Base-by-base conservation (phyloP, 2,113 vertebrate genomes). In the Pipa parva region DNA sequence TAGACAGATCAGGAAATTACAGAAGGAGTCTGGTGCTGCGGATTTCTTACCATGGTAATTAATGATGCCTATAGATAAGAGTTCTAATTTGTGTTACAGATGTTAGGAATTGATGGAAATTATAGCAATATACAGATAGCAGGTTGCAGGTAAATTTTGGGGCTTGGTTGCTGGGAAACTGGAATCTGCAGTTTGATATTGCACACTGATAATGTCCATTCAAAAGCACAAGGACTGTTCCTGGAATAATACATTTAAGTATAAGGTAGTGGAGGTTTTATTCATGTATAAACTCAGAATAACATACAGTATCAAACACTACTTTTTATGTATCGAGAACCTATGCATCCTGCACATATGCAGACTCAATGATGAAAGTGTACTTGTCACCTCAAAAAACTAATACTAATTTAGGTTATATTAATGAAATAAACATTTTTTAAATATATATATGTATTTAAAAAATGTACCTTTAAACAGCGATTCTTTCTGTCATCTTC, bases 161-260 rank as follows among this genome's bases (percentile, higher is more conserved):
- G 55, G 4, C n/a, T 58, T 37, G 9, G 55, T 58, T 58, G 55
- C 55, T 58, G n/a, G 29, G 55, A 58, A 36, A 58, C 55, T 22
- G 31, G 31, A 4, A 29, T 18, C 9, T 58, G 31, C 31, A 21
- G 55, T 58, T 58, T 21, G 31, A 36, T 58, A 58, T 58, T 58
- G 18, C 31, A 31, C 28, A 56, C 15, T 31, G 52, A 56, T 56
- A 17, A 17, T 46, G 42, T 12, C n/a, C 42, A 7, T 12, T 36
- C 3, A 12, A 17, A 8, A 17, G 24, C 1, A 56, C 28, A 20
- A 56, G 18, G 10, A 13, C 33, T 36, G 15, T 36, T 36, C 33
- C 15, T 36, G 33, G 10, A 46, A 7, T 12, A 3, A 46, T 46
- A 17, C 42, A 46, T 46, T 46, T 46, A 46, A 17, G 12, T 17